Evolutionary conservation across 2,113 vertebrate species (phyloP), one percentile per base, ranked within the genome.

Genomic region (Hyaena hyaena): DNA sequence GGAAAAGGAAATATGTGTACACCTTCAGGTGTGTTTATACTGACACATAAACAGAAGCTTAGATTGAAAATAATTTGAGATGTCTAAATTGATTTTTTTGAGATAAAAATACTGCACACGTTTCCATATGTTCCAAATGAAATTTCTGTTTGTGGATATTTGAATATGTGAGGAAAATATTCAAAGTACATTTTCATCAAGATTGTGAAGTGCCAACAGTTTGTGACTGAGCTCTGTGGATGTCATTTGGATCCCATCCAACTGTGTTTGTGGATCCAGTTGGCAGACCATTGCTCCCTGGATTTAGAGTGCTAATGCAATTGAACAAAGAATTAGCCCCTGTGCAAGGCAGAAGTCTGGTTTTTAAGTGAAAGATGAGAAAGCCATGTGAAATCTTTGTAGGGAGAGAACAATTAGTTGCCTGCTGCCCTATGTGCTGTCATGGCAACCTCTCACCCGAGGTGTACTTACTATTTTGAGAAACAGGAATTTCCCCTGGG

Each of bases 391-490:
- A 90, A 93, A 81, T 80, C 65, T 33, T 66, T 33, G 19, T 65
- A 53, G 83, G 88, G 23, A 43, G 43, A 73, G 74, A 97, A 84
- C 76, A 88, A 73, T 76, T 31, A 77, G 31, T 7, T 9, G 83
- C 11, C 14, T 31, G 83, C 35, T 83, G 58, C n/a, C 39, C 63
- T 43, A 2, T 14, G 55, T 35, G 92, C 87, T 91, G 87, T 68
- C 95, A 96, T 69, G 74, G 90, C 74, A 97, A 96, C 79, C 53
- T 76, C 53, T 91, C 63, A 76, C 35, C 63, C 33, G 71, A 69
- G 74, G 68, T n/a, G 24, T 7, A 50, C 66, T 68, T 71, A 26
- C 33, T 88, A 88, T 95, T 97, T 94, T 96, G 80, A 96, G 87
- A 93, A 50, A 3, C 26, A 68, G 35, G 15, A 79, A 45, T 95